Percentiles rank a stretch among this genome's conserved stretches.
phyloP scores from a whole-genome alignment of 2,888 invertebrate genomes.

The Pachliopta kotzebuea region DNA sequence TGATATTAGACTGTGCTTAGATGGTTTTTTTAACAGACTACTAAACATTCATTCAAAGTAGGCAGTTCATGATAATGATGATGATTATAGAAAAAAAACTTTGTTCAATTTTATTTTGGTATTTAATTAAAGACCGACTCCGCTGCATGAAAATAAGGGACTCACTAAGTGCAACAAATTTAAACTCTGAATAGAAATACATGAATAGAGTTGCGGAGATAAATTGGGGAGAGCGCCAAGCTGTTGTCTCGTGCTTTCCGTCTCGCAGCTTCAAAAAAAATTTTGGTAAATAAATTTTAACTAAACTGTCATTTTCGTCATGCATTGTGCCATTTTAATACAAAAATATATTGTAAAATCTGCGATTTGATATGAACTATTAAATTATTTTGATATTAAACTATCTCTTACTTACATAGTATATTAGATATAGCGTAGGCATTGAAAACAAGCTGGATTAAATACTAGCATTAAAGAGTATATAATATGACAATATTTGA shows the following conservation, averaged over 20 bases:
- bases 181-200: slow-evolving; percentile 8
- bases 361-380: background rate
- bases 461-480: too few relatives aligned
- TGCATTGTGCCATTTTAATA: background rate
- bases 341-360: too few relatives aligned
- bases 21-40: too few relatives aligned
- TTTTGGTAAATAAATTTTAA: background rate
- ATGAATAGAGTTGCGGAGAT: slow-evolving; percentile 18
- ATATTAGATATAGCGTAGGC: too few relatives aligned
- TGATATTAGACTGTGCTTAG: too few relatives aligned
- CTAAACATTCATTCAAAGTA: too few relatives aligned
- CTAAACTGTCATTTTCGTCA: background rate
- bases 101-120: background rate
- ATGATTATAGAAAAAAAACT: background rate
- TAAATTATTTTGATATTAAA: background rate
- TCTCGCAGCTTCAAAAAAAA: background rate
- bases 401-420: background rate
- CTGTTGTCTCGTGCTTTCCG: slow-evolving; percentile 4
- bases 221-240: slow-evolving; percentile 14
- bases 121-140: background rate
- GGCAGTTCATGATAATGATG: too few relatives aligned
- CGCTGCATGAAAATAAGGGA: background rate
- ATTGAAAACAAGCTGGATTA: too few relatives aligned
- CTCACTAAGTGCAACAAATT: slow-evolving; percentile 14
- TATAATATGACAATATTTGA: background rate